Base-by-base conservation (phyloP, 23 tunicate species). In the Oikopleura dioica region DNA sequence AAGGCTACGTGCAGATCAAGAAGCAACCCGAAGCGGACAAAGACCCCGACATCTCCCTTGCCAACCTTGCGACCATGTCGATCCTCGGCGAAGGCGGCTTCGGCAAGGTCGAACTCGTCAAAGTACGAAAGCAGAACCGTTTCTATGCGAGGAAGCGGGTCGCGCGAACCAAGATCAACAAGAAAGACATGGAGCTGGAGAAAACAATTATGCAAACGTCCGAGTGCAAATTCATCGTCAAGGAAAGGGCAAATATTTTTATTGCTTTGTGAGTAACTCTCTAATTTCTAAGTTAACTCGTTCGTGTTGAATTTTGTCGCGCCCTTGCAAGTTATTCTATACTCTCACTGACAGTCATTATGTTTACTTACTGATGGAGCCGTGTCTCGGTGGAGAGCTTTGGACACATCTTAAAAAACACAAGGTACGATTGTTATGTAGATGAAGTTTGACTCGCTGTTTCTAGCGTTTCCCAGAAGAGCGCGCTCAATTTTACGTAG, bases 51-150 rank as follows among this genome's bases (percentile, higher is more conserved):
- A 44, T 44, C 16, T 44, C 55, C 9, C 16, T 44, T 9, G 55
- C 55, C 16, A 44, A 44, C 16, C 55, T 44, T 9, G 55, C 55
- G 9, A 44, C 55, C 16, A 44, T 44, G 55, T 63, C 33, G 16
- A 63, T 63, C 2, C 33, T 63, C 2, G 72, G 72, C 72, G 72
- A 63, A 28, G 72, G 72, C 33, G 72, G 72, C 2, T 63, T 63
- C 26, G 72, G 72, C 29, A 63, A 63, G 33, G 72, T 63, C 33
- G 72, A 63, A 63, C 72, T 63, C 26, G 72, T 28, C 72, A 24
- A 28, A 28, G 72, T 21, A 23, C 16, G 33, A 31, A 2, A 5
- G 16, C 30, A 24, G 2, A 63, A 63, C 26, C 16, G 33, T 16
- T 63, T 21, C 26, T 63, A 63, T 28, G 72, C 72, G 2, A 21